Conservation (phyloP, 2,888 invertebrate species). For the Agriopis marginaria region DNA sequence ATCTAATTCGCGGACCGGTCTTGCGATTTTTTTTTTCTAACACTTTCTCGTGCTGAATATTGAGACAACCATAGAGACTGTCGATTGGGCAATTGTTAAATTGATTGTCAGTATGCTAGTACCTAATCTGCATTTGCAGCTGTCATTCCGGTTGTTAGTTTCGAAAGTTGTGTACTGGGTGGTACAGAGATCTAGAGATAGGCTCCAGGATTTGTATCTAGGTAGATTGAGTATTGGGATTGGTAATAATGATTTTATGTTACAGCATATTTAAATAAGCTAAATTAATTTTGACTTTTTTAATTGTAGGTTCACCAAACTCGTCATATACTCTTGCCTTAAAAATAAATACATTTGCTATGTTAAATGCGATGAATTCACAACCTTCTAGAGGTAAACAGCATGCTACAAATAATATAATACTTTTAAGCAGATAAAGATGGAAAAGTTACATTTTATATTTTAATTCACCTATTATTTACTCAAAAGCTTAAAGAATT, state of each 20-base stretch:
- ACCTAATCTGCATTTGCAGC: constrained; percentile 29
- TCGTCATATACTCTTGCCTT: no score
- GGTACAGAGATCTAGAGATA: constrained; percentile 29
- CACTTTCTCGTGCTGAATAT: constrained; percentile 40
- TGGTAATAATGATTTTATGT: constrained; percentile 1
- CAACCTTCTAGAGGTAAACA: no score
- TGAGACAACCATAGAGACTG: constrained; percentile 10
- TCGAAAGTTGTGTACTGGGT: constrained; percentile 44
- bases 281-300: no score
- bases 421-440: no score
- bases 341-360: no score
- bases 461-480: background rate
- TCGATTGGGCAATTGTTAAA: constrained; percentile 21
- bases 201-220: constrained; percentile 15
- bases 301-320: no score
- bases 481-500: background rate
- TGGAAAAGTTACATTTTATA: background rate
- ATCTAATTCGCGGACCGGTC: constrained; percentile 34
- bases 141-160: constrained; percentile 41
- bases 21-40: constrained; percentile 33
- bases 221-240: constrained; percentile 5
- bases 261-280: no score
- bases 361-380: no score
- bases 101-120: constrained; percentile 17
- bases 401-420: background rate